A percentile compares a stretch with the other conserved stretches of the same genome.
phyloP scores from a whole-genome alignment of 2,888 invertebrate species.

The Rhagium mordax region DNA sequence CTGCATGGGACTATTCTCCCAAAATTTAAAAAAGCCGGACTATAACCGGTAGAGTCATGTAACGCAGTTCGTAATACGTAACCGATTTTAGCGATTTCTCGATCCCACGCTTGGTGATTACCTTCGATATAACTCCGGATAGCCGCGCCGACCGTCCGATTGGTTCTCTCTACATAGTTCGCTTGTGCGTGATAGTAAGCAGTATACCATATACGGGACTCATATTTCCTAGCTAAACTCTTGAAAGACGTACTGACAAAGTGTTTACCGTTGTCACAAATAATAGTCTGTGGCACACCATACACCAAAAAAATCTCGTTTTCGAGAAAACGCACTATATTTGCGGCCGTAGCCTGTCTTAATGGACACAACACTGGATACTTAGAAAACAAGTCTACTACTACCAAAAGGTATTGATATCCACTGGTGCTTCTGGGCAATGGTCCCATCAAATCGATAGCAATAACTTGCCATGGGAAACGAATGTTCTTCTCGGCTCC shows the following conservation, averaged over 20 bases:
- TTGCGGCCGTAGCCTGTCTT: not conserved
- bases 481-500: not conserved
- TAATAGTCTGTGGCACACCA: slow-evolving; percentile 33
- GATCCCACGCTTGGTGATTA: too few species aligned
- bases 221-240: not conserved
- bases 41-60: too few species aligned
- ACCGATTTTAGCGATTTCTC: too few species aligned
- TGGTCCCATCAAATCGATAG: not conserved
- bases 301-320: not conserved
- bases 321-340: not conserved
- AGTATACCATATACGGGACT: too few species aligned
- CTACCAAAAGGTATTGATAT: not conserved
- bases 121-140: too few species aligned
- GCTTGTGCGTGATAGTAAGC: too few species aligned
- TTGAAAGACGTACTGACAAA: slow-evolving; percentile 27
- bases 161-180: too few species aligned
- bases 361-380: not conserved
- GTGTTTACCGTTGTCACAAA: slow-evolving; percentile 44
- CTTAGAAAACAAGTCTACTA: not conserved
- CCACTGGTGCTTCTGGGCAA: not conserved
- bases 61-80: too few species aligned
- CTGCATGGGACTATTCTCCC: too few species aligned
- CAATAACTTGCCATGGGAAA: not conserved
- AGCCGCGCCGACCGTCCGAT: too few species aligned
- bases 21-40: too few species aligned